Conservation (phyloP, 2,888 invertebrate species). For the Empis stercorea region DNA sequence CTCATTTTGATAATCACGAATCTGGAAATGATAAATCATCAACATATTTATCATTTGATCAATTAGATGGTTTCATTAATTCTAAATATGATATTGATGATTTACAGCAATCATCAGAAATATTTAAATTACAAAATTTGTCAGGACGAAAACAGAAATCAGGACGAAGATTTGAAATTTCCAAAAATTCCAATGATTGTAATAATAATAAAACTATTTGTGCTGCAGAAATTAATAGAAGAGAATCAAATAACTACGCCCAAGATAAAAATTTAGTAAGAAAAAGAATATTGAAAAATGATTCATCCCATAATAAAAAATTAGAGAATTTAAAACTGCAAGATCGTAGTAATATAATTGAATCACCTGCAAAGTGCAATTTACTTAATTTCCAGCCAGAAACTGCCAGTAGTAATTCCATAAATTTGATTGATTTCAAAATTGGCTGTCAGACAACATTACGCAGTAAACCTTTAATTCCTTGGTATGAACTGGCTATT, state of each 20-base stretch:
- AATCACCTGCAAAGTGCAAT: no score
- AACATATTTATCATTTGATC: slow-evolving; percentile 10
- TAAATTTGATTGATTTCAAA: slow-evolving; percentile 47
- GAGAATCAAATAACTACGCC: no score
- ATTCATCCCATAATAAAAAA: no score
- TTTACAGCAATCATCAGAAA: slow-evolving; percentile 16
- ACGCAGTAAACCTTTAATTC: slow-evolving; percentile 56
- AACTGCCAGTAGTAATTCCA: slow-evolving; percentile 23
- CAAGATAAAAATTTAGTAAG: no score
- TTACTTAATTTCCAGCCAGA: neutral
- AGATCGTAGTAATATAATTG: no score
- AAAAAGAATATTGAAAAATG: no score
- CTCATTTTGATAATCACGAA: slow-evolving; percentile 22
- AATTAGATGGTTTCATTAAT: slow-evolving; percentile 9
- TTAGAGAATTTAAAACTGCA: no score
- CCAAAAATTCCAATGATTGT: no score
- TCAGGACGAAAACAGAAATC: neutral
- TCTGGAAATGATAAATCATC: slow-evolving; percentile 25
- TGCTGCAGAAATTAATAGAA: no score
- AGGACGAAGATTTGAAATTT: no score
- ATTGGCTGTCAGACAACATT: slow-evolving; percentile 54
- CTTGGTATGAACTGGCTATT: slow-evolving; percentile 82
- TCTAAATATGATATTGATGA: slow-evolving; percentile 19
- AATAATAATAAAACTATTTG: no score
- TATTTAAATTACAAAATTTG: neutral